phyloP scores from a whole-genome alignment of 1,140 invertebrate genomes.

The Camponotus pennsylvanicus region DNA sequence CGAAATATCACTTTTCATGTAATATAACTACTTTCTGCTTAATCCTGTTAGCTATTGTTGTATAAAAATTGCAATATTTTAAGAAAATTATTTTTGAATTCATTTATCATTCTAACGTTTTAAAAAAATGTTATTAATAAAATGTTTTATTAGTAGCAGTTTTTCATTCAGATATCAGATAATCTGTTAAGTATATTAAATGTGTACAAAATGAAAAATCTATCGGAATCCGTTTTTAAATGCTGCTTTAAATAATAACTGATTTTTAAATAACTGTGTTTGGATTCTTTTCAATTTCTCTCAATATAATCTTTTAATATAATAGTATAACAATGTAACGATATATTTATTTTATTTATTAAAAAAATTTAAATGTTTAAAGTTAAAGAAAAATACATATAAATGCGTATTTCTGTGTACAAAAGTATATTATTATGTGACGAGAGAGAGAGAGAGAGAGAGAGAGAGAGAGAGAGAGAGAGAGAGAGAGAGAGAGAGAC shows the following conservation, averaged over 20 bases:
- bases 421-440: slow-evolving; percentile 6
- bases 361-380: background rate
- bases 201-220: background rate
- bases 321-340: background rate
- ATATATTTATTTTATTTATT: slow-evolving; percentile 6
- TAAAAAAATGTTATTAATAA: background rate
- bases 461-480: too few species aligned
- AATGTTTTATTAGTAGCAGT: background rate
- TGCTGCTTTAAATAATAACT: background rate
- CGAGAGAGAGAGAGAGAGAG: background rate
- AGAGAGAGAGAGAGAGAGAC: too few species aligned
- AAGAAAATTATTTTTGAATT: background rate
- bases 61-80: background rate
- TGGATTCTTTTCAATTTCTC: background rate
- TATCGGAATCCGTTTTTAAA: background rate
- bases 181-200: background rate
- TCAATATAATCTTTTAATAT: background rate
- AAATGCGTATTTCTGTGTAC: background rate
- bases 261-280: slow-evolving; percentile 37
- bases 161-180: background rate
- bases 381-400: background rate
- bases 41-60: background rate
- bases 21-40: background rate
- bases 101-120: background rate
- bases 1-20: background rate